phyloP scores from a whole-genome alignment of 2,113 vertebrate genomes.

The Opisthocomus hoazin region DNA sequence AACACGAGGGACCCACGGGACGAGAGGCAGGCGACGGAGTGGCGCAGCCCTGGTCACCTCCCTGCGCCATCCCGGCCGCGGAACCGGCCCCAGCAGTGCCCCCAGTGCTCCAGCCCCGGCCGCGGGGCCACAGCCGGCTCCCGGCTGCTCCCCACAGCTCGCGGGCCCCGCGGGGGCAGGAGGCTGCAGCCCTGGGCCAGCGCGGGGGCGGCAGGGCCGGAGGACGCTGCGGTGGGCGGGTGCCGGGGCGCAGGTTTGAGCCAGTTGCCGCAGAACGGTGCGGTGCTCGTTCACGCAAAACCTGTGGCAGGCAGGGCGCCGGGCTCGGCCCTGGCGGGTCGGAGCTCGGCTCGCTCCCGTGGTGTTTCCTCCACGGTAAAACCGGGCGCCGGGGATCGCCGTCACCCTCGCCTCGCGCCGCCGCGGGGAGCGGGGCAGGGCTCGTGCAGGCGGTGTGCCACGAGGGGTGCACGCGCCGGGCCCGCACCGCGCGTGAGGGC shows the following conservation, averaged over 20 bases:
- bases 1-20: rapidly evolving
- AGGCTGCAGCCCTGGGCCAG: neutral
- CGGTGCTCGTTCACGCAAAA: neutral
- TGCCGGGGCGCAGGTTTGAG: neutral
- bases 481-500: rapidly evolving
- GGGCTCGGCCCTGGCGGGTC: too few relatives aligned
- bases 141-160: neutral
- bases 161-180: neutral
- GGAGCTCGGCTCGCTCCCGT: too few relatives aligned
- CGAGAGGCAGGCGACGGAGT: neutral
- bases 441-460: too few relatives aligned
- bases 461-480: too few relatives aligned
- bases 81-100: neutral
- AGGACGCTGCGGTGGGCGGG: neutral
- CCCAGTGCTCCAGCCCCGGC: neutral
- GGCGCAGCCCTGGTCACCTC: neutral
- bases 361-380: too few relatives aligned
- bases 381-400: too few relatives aligned
- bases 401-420: rapidly evolving
- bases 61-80: neutral
- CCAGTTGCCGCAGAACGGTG: neutral
- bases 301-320: too few relatives aligned
- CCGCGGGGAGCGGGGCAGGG: neutral
- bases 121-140: neutral
- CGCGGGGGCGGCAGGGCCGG: neutral